phyloP scores from a whole-genome alignment of 2,113 vertebrate species.

The Progne subis region DNA sequence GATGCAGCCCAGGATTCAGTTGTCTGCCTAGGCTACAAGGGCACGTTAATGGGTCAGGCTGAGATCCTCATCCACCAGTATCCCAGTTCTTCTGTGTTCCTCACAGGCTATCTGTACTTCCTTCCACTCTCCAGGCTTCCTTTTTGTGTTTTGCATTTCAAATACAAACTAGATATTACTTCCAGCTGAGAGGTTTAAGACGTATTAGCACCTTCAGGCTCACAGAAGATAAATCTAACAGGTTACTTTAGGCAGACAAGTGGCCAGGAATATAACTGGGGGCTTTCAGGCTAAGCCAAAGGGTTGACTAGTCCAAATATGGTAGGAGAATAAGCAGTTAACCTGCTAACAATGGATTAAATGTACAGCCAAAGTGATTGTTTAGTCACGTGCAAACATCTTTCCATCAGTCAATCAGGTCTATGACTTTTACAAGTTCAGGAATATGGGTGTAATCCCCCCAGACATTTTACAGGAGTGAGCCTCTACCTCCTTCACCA shows the following conservation, averaged over 20 bases:
- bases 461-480: background rate
- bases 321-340: background rate
- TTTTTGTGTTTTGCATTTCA: background rate
- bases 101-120: background rate
- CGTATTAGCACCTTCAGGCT: background rate
- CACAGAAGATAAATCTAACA: background rate
- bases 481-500: background rate
- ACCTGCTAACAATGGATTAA: background rate
- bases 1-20: background rate
- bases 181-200: background rate
- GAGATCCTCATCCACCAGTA: background rate
- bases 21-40: background rate
- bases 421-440: background rate
- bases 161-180: background rate
- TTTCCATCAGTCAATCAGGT: background rate
- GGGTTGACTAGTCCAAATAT: background rate
- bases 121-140: background rate
- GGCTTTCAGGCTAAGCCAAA: background rate
- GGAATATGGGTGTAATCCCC: accelerated
- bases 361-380: background rate
- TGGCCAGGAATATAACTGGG: background rate
- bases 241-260: background rate
- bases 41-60: accelerated
- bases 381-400: background rate
- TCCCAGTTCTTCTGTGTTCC: background rate